These are phyloP conservation scores for Nothocercus julius DNA, from an alignment of 2,113 vertebrate species.

Conservation along the genomic window DNA sequence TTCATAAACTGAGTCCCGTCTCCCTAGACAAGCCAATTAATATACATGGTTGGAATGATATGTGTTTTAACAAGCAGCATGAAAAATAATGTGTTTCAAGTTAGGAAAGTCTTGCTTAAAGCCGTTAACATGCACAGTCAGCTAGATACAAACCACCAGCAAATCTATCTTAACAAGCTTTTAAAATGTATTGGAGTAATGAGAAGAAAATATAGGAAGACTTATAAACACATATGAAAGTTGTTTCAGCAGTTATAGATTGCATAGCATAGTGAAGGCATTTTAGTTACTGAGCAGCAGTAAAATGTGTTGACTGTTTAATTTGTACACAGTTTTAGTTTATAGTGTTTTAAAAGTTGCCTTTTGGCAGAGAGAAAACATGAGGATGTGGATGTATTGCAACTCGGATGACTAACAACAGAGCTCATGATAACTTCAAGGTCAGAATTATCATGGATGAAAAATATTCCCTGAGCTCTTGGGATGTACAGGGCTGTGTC, in stretches of 20 bases:
- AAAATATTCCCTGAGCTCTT: rapidly evolving
- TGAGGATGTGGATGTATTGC: not conserved
- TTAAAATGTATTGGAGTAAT: conserved; percentile 50
- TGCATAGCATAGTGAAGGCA: conserved; percentile 14
- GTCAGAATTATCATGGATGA: not conserved
- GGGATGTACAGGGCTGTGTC: not conserved
- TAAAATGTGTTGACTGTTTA: conserved; percentile 27
- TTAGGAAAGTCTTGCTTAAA: conserved; percentile 3
- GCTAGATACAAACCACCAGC: conserved; percentile 32
- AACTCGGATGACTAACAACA: conserved; percentile 2
- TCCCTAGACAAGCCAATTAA: conserved; percentile 65
- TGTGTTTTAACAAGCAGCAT: conserved; percentile 55
- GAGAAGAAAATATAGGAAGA: conserved; percentile 24
- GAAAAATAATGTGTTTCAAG: conserved; percentile 38
- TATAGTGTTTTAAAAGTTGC: conserved; percentile 43
- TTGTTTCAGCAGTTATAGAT: conserved; percentile 34
- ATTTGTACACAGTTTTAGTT: conserved; percentile 22
- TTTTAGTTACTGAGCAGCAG: conserved; percentile 45
- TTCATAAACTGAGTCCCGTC: conserved; percentile 34
- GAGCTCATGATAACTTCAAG: not conserved
- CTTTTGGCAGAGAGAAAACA: conserved; percentile 25
- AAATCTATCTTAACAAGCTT: conserved; percentile 44
- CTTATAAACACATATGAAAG: conserved; percentile 63
- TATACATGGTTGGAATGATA: conserved; percentile 46
- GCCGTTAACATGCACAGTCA: conserved; percentile 54